These are phyloP conservation scores for Torymus tubicola DNA, from an alignment of 2,888 invertebrate genomes.

Conservation along the genomic window DNA sequence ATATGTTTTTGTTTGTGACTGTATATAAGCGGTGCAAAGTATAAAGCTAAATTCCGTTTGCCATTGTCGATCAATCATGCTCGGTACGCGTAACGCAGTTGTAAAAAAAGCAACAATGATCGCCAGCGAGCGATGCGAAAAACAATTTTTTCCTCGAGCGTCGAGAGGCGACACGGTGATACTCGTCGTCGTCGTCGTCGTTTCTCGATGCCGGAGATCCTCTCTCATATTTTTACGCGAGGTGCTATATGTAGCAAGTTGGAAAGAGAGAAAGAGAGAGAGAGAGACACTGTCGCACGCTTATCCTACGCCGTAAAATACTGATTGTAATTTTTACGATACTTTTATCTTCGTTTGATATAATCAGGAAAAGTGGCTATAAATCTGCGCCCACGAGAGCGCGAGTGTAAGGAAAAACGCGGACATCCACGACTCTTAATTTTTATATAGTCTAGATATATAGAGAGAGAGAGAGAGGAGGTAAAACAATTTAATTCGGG, in stretches of 20 bases:
- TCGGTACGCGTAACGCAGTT: conserved; percentile 14
- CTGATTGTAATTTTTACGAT: conserved; percentile 57
- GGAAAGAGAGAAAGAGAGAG: too few species aligned
- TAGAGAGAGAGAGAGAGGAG: too few species aligned
- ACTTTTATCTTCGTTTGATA: conserved; percentile 52
- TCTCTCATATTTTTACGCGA: conserved; percentile 39
- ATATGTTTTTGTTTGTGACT: too few species aligned
- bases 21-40: not conserved
- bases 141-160: not conserved
- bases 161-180: not conserved
- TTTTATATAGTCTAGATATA: conserved; percentile 20
- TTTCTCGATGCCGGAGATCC: not conserved
- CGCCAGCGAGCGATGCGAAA: not conserved
- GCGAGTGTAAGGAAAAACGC: not conserved
- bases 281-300: conserved; percentile 25
- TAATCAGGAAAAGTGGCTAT: conserved; percentile 54
- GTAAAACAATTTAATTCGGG: conserved; percentile 36
- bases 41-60: conserved; percentile 29
- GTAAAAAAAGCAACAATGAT: conserved; percentile 8
- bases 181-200: not conserved
- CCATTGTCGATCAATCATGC: conserved; percentile 45
- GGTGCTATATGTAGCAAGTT: not conserved
- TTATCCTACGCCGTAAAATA: conserved; percentile 46
- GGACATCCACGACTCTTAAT: conserved; percentile 26
- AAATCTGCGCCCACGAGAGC: conserved; percentile 39